Conservation (phyloP, 2,113 vertebrate species). For the Cyprinodon variegatus region DNA sequence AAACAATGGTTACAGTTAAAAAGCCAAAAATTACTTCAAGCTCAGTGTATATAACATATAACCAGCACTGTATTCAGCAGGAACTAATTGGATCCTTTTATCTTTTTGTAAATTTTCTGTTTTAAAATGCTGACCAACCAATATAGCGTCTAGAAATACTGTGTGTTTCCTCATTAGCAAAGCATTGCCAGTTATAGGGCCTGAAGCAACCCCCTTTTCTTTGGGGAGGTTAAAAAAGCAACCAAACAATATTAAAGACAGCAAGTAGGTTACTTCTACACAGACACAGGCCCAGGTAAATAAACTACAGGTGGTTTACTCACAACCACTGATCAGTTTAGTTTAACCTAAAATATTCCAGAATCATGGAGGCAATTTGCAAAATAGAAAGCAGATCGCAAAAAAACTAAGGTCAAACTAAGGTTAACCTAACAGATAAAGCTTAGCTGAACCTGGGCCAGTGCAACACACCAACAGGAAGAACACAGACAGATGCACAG, state of each 20-base stretch:
- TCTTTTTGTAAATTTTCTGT: background rate
- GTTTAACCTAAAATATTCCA: background rate
- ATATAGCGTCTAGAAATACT: conserved; percentile 20
- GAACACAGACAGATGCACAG: conserved; percentile 41
- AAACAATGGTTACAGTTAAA: background rate
- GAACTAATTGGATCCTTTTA: background rate
- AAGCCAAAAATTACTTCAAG: background rate
- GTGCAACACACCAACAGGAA: conserved; percentile 52
- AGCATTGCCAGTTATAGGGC: conserved; percentile 42
- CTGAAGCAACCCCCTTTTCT: conserved; percentile 27
- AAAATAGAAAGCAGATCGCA: background rate
- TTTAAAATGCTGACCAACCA: background rate
- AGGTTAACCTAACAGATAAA: background rate
- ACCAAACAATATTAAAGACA: conserved; percentile 26
- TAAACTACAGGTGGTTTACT: conserved; percentile 9
- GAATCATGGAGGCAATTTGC: background rate
- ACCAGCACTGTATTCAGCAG: background rate
- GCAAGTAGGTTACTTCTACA: conserved; percentile 37
- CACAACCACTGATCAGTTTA: background rate
- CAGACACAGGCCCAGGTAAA: conserved; percentile 50
- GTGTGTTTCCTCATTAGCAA: conserved; percentile 41
- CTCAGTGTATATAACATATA: background rate
- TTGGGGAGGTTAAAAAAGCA: conserved; percentile 33
- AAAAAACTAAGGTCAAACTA: background rate
- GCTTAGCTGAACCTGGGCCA: conserved; percentile 55